Base-by-base conservation (phyloP, 2,888 invertebrate genomes). In the Agonopterix alstromeriana region DNA sequence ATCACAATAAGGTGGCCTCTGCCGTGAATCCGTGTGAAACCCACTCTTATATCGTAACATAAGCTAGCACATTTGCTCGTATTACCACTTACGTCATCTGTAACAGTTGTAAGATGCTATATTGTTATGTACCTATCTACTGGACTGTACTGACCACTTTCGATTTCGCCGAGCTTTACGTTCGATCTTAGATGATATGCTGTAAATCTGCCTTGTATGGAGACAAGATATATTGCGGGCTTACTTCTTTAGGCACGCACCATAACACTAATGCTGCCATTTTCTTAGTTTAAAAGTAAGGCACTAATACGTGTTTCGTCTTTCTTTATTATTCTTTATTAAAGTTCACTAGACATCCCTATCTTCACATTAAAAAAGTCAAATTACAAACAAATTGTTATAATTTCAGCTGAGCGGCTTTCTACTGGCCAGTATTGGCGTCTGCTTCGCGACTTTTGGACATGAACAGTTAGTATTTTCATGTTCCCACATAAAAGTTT, bases 401-500 rank as follows among this genome's bases (percentile, higher is more conserved):
- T 76, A 67, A 74, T 88, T 86, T 80, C 86, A 88, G 87, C 76
- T 85, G 58, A 73, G 79, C 81, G 76, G 83, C 67, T 70, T 81
- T 57, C 78, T 87, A 57, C 81, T 85, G 74, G 81, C 83, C 74
- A 69, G 77, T 74, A 62, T 82, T 77, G 84, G 82, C 61, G 73
- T 82, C 76, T 78, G 82, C 82, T 66, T 77, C 67, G 87, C 87
- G 77, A 88, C 88, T 74, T 88, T 88, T 73, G 87, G 87, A 72
- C 69, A 75, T 72, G 84, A 87, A 82, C 87, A 87, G 88, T 88
- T 77, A 87, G 88, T 88, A 85, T 78, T 53, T 62, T 65, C 56
- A 60, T 65, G 67, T 64, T 69, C 60, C 54, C 51, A 50, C 42
- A 42, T 45, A 43, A 38, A 47, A 55, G 51, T 61, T 61, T 54